Evolutionary conservation across 1,140 invertebrate species (phyloP), one percentile per base, ranked within the genome.

Genomic region (Drosophila tsacasi): DNA sequence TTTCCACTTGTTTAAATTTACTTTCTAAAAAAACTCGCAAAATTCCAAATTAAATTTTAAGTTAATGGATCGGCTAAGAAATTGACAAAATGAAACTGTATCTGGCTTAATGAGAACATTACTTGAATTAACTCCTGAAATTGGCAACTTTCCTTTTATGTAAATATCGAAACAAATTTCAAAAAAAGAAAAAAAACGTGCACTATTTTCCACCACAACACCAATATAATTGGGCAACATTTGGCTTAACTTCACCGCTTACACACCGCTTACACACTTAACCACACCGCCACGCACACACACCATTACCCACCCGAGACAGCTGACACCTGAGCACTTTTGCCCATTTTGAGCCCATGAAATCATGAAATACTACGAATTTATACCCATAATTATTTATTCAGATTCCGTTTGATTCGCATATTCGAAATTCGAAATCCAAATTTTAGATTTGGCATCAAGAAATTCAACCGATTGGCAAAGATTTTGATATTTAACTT

Each of bases 361-460:
- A 17, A 6, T 55, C 52, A 35, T 55, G 2, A 37, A 23, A 0
- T 6, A 0, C 2, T 5, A 6, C 19, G 8, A 39, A 23, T 39
- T 57, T 57, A 57, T 39, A 12, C 2, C 15, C 54, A 17, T 25
- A 17, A 39, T 57, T 25, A 23, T n/a, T 57, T 39, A 57, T 39
- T 57, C 35, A 2, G 21, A 39, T 57, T 57, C 6, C 27, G n/a
- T 57, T 39, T 57, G 5, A 21, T 55, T 55, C 52, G 2, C 17
- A 57, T 57, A 39, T 55, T 55, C 54, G 54, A 55, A 55, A 57
- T 57, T 57, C 32, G 54, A 57, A 57, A 57, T 57, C 15, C 21
- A 57, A 57, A 57, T 25, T 39, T 39, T 39, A 57, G 54, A 57
- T 39, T 57, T 57, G 54, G 54, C 54, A 57, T 57, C 54, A 57